phyloP scores from a whole-genome alignment of 2,113 vertebrate genomes.

The Spilogale gracilis region DNA sequence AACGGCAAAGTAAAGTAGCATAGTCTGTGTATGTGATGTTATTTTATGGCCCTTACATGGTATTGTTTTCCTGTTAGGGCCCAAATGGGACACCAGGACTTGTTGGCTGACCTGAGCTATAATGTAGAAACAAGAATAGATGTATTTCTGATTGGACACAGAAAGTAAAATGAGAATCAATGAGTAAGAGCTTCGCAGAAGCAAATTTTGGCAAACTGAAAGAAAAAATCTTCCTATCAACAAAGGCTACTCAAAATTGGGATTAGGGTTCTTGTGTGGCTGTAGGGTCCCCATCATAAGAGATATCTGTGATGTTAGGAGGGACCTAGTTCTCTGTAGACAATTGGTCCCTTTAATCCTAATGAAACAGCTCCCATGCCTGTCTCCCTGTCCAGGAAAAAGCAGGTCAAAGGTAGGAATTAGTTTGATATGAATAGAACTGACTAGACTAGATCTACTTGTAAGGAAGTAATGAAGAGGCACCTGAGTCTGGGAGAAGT shows the following conservation, averaged over 20 bases:
- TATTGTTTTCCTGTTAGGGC: background rate
- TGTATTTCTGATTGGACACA: background rate
- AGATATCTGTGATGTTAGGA: background rate
- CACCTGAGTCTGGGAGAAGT: constrained; percentile 49
- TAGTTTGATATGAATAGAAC: constrained; percentile 20
- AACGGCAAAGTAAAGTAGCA: background rate
- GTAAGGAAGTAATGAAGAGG: constrained; percentile 1
- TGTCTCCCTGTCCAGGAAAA: background rate
- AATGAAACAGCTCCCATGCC: background rate
- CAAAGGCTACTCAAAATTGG: background rate
- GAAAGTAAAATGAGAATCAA: background rate
- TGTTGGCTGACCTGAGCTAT: background rate
- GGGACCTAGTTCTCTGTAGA: background rate
- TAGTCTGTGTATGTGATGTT: background rate
- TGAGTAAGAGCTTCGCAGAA: background rate
- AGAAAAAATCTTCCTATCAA: background rate
- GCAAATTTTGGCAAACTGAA: background rate
- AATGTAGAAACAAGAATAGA: background rate
- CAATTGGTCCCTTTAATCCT: background rate
- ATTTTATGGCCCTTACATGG: rapidly evolving
- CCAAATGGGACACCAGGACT: background rate
- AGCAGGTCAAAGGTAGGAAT: background rate
- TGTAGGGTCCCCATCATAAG: background rate
- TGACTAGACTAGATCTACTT: constrained; percentile 58
- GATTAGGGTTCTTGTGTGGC: background rate